Conservation (phyloP, 2,113 vertebrate species). For the Ceyx margarethae region DNA sequence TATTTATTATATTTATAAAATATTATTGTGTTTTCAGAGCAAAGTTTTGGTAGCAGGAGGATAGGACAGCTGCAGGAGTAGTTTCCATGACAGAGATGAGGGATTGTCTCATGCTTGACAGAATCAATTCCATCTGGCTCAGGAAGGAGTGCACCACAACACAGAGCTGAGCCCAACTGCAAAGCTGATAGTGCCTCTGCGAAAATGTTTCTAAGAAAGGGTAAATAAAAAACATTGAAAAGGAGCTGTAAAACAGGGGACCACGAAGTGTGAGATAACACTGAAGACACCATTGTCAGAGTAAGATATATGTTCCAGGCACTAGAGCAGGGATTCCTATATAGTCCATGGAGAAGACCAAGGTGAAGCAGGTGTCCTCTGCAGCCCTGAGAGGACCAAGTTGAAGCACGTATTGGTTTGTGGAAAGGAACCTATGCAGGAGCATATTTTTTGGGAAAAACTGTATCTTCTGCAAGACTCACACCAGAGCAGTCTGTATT, state of each 20-base stretch:
- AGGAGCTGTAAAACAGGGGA: not conserved
- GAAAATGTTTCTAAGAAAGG: not conserved
- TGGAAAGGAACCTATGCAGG: not conserved
- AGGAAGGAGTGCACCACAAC: fast-evolving
- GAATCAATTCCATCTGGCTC: not conserved
- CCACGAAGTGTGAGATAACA: not conserved
- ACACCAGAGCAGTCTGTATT: not conserved
- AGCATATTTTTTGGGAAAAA: not conserved
- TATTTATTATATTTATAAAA: not conserved
- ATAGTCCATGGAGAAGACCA: not conserved
- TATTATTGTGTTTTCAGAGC: not conserved
- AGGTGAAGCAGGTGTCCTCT: not conserved
- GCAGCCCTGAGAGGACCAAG: not conserved
- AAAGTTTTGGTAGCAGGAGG: not conserved
- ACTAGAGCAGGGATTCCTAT: not conserved
- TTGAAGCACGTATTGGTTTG: not conserved
- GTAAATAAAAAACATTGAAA: not conserved
- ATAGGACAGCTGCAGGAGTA: not conserved
- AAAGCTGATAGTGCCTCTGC: not conserved
- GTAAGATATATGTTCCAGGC: not conserved
- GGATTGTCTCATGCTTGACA: not conserved
- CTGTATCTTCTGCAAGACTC: not conserved
- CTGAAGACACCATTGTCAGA: not conserved
- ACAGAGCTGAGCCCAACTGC: not conserved
- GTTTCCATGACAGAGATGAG: not conserved